phyloP scores from a whole-genome alignment of 2,888 invertebrate genomes.

The Micoletzkya japonica region DNA sequence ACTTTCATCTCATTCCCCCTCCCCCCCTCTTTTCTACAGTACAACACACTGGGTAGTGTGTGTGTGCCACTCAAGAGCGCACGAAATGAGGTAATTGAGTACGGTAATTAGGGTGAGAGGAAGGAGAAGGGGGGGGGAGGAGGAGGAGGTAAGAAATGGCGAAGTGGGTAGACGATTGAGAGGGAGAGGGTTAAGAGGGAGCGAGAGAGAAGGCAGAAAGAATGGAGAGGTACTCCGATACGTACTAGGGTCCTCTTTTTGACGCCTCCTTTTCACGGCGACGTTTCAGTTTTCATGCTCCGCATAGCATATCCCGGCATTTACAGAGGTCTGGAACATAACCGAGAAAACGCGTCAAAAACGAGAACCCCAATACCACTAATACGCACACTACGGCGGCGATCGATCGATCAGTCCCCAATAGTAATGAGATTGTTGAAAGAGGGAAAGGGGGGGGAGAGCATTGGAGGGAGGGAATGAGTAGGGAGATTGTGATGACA shows the following conservation, averaged over 20 bases:
- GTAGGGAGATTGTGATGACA: background rate
- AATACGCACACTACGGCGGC: too few species aligned
- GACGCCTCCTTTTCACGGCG: background rate
- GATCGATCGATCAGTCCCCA: background rate
- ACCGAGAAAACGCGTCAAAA: too few species aligned
- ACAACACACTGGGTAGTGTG: background rate
- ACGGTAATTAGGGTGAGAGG: conserved; percentile 8
- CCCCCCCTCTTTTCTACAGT: background rate
- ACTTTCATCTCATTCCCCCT: background rate
- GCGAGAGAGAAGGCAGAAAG: background rate
- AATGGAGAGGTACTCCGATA: background rate
- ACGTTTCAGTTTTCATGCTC: too few species aligned
- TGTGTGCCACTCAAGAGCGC: background rate
- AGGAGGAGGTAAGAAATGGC: conserved; percentile 10
- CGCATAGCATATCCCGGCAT: too few species aligned
- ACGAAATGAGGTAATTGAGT: conserved; percentile 6
- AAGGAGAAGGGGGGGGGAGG: conserved; percentile 8
- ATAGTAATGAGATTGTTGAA: too few species aligned
- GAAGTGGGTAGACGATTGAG: conserved; percentile 4
- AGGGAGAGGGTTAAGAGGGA: background rate
- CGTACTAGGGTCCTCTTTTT: background rate
- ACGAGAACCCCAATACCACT: too few species aligned
- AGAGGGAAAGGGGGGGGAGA: background rate
- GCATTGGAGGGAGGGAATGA: conserved; percentile 14
- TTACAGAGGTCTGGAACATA: too few species aligned